Evolutionary conservation across 2,888 invertebrate genomes (phyloP).

Genomic region (Trichogramma evanescens): DNA sequence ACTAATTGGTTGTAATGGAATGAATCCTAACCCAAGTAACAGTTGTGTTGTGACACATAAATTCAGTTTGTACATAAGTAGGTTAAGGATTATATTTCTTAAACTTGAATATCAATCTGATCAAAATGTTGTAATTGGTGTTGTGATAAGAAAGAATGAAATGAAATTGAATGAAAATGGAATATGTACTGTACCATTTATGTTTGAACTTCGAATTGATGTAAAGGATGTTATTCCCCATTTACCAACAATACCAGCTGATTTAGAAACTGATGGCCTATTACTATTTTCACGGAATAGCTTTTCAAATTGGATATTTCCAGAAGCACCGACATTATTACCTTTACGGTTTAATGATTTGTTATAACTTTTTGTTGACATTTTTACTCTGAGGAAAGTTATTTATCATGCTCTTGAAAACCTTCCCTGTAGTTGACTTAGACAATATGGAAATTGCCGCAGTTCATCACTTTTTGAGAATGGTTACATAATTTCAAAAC

Average conservation of each 20-base stretch:
- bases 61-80: too few species aligned
- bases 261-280: constrained; percentile 80
- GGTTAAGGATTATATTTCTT: too few species aligned
- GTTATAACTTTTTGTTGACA: constrained; percentile 45
- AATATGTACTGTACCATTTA: constrained; percentile 53
- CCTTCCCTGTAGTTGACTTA: too few species aligned
- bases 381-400: constrained; percentile 25
- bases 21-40: too few species aligned
- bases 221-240: constrained; percentile 94
- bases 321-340: constrained; percentile 39
- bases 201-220: constrained; percentile 70
- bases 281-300: constrained; percentile 72
- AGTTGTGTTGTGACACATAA: too few species aligned
- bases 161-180: background rate
- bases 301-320: constrained; percentile 61
- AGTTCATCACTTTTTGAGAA: too few species aligned
- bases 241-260: constrained; percentile 85
- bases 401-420: background rate
- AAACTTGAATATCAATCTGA: too few species aligned
- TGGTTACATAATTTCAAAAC: too few species aligned
- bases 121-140: too few species aligned
- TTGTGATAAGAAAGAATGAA: background rate
- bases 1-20: too few species aligned
- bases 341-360: constrained; percentile 45
- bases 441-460: too few species aligned